phyloP scores from a whole-genome alignment of 2,797 vertebrate genomes.

The Capromys pilorides region DNA sequence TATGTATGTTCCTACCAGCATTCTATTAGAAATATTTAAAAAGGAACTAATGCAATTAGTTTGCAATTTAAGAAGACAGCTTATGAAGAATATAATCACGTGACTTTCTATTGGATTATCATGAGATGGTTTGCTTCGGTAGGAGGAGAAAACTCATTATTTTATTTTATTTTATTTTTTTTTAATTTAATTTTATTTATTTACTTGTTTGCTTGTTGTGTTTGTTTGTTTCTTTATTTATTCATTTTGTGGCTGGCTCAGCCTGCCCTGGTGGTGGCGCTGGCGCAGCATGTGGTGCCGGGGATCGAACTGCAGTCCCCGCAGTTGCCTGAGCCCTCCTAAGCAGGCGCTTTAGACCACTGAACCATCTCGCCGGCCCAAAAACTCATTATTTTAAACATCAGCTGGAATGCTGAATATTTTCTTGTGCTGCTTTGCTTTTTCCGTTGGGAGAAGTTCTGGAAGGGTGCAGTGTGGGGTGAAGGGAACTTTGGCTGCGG shows the following conservation, averaged over 20 bases:
- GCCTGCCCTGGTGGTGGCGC: no score
- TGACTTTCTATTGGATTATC: background rate
- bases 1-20: slow-evolving; percentile 29
- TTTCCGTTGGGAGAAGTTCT: background rate
- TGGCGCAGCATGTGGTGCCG: no score
- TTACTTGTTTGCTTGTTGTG: no score
- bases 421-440: background rate
- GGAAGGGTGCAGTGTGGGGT: background rate
- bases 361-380: no score
- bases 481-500: no score
- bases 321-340: no score
- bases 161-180: no score
- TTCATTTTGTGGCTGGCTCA: no score
- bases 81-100: background rate
- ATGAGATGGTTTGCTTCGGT: slow-evolving; percentile 27
- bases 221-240: no score
- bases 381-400: slow-evolving; percentile 24
- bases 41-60: background rate
- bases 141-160: background rate
- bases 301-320: no score
- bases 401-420: background rate
- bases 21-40: slow-evolving; percentile 51
- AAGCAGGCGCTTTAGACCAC: no score
- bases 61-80: slow-evolving; percentile 6
- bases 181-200: no score